Base-by-base conservation (phyloP, 2,797 vertebrate species). In the Amblyopsis hoosieri region DNA sequence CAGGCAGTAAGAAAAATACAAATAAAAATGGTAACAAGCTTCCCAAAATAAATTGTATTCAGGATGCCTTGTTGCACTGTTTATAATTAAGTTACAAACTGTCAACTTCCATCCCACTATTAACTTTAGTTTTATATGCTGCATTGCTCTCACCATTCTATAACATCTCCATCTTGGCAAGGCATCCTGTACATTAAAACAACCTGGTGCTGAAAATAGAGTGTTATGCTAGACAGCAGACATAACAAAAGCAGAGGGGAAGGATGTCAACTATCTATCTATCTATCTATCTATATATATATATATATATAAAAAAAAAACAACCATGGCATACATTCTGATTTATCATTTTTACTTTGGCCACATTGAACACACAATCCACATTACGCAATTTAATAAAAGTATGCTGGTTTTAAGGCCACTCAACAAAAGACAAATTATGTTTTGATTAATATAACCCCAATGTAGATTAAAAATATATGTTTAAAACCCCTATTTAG, bases 161-260 rank as follows among this genome's bases (percentile, higher is more conserved):
- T 12, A 54, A 7, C 31, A 37, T 78, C 50, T 15, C 33, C 59
- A 51, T 50, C 49, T 58, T 60, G 49, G 66, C 60, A 54, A 4
- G 48, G 19, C 45, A 66, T 72, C 72, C 69, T 48, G 64, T 79
- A 72, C 64, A 69, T 82, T 78, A 47, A 88, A 84, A 82, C 37
- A 29, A 75, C 74, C 58, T 60, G 52, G 17, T 61, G 57, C 71
- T 83, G 82, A 72, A 75, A 89, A 88, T 90, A 90, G 88, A 23
- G 71, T 57, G 42, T 71, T 55, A 31, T 19, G 33, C 54, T 54
- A 45, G 65, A 57, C 45, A 60, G 80, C 60, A 91, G 88, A 90
- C 88, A 90, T 74, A 90, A 89, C 87, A 91, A 83, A 82, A 79
- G 69, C 70, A 76, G 66, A 67, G 66, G 74, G 79, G 76, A 79